Conservation (phyloP, 2,888 invertebrate species). For the Fissipunctia ypsillon region DNA sequence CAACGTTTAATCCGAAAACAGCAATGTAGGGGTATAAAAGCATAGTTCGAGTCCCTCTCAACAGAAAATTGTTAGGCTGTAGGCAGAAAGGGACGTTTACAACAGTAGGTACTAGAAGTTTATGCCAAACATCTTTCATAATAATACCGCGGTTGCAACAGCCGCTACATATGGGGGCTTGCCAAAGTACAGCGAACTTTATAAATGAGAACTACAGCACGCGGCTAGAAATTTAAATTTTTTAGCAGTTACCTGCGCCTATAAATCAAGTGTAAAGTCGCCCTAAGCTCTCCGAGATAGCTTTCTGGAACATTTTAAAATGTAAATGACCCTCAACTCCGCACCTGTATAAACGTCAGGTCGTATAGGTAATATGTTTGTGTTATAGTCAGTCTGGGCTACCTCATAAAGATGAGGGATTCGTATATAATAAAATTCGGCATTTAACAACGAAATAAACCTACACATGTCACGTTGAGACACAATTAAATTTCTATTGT, state of each 20-base stretch:
- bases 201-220: slow-evolving; percentile 76
- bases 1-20: too few relatives aligned
- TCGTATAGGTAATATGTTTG: slow-evolving; percentile 34
- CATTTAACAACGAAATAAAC: not conserved
- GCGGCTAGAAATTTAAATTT: slow-evolving; percentile 86
- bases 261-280: slow-evolving; percentile 88
- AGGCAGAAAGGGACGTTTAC: not conserved
- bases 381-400: slow-evolving; percentile 33
- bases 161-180: slow-evolving; percentile 76
- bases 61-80: not conserved
- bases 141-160: slow-evolving; percentile 29
- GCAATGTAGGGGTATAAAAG: not conserved
- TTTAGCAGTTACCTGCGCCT: slow-evolving; percentile 89
- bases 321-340: slow-evolving; percentile 84
- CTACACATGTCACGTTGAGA: too few relatives aligned
- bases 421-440: slow-evolving; percentile 13
- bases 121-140: slow-evolving; percentile 10
- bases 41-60: too few relatives aligned
- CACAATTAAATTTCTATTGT: too few relatives aligned
- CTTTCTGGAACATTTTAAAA: slow-evolving; percentile 87
- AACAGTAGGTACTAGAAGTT: not conserved
- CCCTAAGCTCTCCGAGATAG: slow-evolving; percentile 86
- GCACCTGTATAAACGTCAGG: slow-evolving; percentile 56
- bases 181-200: slow-evolving; percentile 72
- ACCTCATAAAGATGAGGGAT: slow-evolving; percentile 19